Base-by-base conservation (phyloP, 1,140 invertebrate genomes). In the Pseudachorutes palmiensis region DNA sequence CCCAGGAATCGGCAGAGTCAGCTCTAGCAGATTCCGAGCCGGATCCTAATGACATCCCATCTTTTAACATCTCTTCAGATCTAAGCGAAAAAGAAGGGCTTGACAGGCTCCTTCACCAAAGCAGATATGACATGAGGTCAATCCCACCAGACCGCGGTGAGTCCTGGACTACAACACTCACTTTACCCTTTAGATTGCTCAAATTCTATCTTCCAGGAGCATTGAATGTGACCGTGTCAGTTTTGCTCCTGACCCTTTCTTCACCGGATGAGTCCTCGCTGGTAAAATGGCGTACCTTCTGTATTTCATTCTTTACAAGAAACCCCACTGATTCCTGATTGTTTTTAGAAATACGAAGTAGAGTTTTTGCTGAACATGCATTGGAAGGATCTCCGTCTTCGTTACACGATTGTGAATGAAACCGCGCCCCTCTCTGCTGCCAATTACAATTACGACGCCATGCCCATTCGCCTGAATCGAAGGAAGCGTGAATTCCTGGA, bases 221-320 rank as follows among this genome's bases (percentile, higher is more conserved):
- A 74, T 84, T 94, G 77, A 88, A 86, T 71, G 91, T 94, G 66
- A 93, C n/a, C n/a, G 93, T 80, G 89, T 94, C 77, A 94, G 90
- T 94, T 70, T 82, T 93, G 78, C 83, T 94, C 74, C 83, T 94
- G 77, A 93, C 90, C 81, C 84, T 94, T 80, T 90, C 91, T 75
- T 94, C 92, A 69, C 92, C 92, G 60, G 92, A 94, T 80, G 92
- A 94, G 82, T 94, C 91, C 76, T 94, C 91, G 84, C 83, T 94
- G 86, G 91, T 93, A 86, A 90, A 85, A 84, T 5, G 5, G 24
- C 12, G 5, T 16, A 41, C 19, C 5, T 9, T 41, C 19, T 41
- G 36, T 41, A 41, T 41, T 41, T 41, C 36, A 41, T 41, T 5
- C 5, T 41, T n/a, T n/a, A n/a, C 36, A 41, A 5, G 36, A 19